phyloP scores from a whole-genome alignment of 1,140 invertebrate genomes.

The Mercenaria mercenaria region DNA sequence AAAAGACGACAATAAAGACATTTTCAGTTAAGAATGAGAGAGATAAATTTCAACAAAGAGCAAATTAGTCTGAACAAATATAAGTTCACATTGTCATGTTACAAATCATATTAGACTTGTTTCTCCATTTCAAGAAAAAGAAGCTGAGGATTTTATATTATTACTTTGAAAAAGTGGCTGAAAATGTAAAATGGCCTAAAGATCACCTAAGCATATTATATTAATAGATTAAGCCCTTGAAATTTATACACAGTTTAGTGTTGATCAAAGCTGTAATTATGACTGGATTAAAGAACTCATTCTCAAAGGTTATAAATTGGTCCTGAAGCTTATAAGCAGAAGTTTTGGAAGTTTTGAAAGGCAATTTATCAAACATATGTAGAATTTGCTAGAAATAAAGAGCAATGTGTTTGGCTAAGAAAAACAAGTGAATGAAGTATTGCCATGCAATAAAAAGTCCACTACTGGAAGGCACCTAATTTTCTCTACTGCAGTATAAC shows the following conservation, averaged over 20 bases:
- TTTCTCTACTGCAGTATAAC: too few relatives aligned
- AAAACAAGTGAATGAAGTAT: too few relatives aligned
- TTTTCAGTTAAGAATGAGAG: background rate
- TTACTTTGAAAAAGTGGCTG: constrained; percentile 69
- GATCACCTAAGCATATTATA: constrained; percentile 63
- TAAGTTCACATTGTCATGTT: constrained; percentile 45
- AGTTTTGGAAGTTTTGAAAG: constrained; percentile 64
- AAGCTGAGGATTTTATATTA: constrained; percentile 72
- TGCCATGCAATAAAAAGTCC: too few relatives aligned
- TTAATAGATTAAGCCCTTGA: constrained; percentile 60
- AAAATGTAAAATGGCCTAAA: constrained; percentile 64
- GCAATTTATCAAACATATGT: constrained; percentile 66
- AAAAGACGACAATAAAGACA: background rate
- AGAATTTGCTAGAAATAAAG: constrained; percentile 66
- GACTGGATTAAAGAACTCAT: constrained; percentile 63
- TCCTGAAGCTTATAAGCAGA: constrained; percentile 74
- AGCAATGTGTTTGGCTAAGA: constrained; percentile 67
- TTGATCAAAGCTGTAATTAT: constrained; percentile 59
- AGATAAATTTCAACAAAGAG: constrained; percentile 44
- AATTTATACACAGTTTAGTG: constrained; percentile 47
- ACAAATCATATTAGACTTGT: constrained; percentile 64
- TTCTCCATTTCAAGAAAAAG: constrained; percentile 65
- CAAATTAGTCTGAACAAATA: constrained; percentile 18
- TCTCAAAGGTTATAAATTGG: constrained; percentile 74
- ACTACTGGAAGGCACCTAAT: too few relatives aligned